Conservation (phyloP, 1,140 invertebrate species). For the Hycleus cichorii region DNA sequence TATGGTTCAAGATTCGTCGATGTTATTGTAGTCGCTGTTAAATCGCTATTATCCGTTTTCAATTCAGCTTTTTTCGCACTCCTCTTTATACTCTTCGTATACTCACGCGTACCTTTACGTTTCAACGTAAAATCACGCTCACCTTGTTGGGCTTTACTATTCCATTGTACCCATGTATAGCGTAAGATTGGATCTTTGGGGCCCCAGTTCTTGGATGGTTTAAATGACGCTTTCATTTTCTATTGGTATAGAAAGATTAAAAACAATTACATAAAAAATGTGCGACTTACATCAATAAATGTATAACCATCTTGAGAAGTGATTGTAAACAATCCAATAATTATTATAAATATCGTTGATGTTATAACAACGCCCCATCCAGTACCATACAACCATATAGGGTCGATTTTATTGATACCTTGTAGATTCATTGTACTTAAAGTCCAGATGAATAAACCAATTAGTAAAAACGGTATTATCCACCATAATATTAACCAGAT, state of each 20-base stretch:
- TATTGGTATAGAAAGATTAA: slow-evolving; percentile 29
- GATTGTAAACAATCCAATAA: slow-evolving; percentile 39
- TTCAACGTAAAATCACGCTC: slow-evolving; percentile 51
- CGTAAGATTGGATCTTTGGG: slow-evolving; percentile 53
- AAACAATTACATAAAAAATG: slow-evolving; percentile 5
- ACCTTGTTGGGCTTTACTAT: slow-evolving; percentile 38
- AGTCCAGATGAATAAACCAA: slow-evolving; percentile 41
- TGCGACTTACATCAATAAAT: slow-evolving; percentile 32
- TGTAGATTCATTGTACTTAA: slow-evolving; percentile 33
- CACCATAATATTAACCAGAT: slow-evolving; percentile 45
- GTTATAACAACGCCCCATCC: slow-evolving; percentile 42
- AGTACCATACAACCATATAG: slow-evolving; percentile 40
- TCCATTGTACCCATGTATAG: slow-evolving; percentile 52
- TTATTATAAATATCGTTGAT: slow-evolving; percentile 40
- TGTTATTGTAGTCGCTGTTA: background rate
- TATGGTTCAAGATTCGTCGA: slow-evolving; percentile 15
- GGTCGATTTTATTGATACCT: slow-evolving; percentile 30
- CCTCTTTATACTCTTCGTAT: slow-evolving; percentile 51
- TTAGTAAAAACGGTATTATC: slow-evolving; percentile 41
- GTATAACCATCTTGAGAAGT: slow-evolving; percentile 36
- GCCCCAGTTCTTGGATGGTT: slow-evolving; percentile 54
- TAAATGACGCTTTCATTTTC: slow-evolving; percentile 51
- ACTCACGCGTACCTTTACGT: slow-evolving; percentile 51
- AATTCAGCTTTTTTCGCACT: slow-evolving; percentile 23
- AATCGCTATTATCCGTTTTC: background rate